These are phyloP conservation scores for Papilio glaucus DNA, from an alignment of 1,140 invertebrate species.

Conservation along the genomic window DNA sequence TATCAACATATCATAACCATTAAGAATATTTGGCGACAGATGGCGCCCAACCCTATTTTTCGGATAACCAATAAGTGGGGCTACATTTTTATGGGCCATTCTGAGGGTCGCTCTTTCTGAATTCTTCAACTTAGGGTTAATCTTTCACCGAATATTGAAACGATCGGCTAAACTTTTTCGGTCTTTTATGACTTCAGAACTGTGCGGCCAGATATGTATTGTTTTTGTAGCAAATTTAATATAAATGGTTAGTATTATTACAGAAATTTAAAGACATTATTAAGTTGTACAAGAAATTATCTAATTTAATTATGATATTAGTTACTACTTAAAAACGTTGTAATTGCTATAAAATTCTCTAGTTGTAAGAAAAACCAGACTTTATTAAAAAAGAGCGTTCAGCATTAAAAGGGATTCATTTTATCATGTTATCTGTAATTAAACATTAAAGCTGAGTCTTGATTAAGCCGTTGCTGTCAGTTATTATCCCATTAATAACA, in stretches of 20 bases:
- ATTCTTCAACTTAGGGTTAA: conserved; percentile 69
- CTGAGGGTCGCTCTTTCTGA: conserved; percentile 62
- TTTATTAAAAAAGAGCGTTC: conserved; percentile 4
- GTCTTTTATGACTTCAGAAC: conserved; percentile 46
- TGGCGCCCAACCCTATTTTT: conserved; percentile 55
- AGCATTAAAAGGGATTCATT: conserved; percentile 22
- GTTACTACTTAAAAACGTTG: neutral
- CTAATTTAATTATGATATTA: neutral
- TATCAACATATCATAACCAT: conserved; percentile 45
- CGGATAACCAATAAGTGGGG: conserved; percentile 67
- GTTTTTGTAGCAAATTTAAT: neutral
- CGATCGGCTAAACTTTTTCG: conserved; percentile 56
- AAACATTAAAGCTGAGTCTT: conserved; percentile 33
- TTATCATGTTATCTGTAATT: conserved; percentile 37
- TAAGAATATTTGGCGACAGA: conserved; percentile 58
- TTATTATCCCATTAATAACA: conserved; percentile 53
- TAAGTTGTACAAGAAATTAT: too few relatives aligned
- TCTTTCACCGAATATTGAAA: conserved; percentile 71
- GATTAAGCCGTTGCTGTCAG: conserved; percentile 36
- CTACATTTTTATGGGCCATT: conserved; percentile 70
- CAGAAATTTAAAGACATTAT: too few relatives aligned
- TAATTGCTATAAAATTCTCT: neutral
- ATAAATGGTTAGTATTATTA: too few relatives aligned
- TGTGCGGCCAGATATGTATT: conserved; percentile 15
- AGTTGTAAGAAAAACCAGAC: neutral